Base-by-base conservation (phyloP, 2,797 vertebrate genomes). In the Champsocephalus esox region DNA sequence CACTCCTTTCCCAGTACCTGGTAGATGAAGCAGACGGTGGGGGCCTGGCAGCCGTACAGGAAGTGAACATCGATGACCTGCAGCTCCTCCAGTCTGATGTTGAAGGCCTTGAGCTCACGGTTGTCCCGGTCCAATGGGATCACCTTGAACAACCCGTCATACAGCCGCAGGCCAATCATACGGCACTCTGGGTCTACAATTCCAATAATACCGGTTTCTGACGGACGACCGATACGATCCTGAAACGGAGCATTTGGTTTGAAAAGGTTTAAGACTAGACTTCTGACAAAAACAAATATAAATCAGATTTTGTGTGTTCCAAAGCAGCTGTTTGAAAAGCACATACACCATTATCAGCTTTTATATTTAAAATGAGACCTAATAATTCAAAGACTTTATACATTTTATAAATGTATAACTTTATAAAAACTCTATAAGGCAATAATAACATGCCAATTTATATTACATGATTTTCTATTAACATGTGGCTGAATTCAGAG, bases 21-120 rank as follows among this genome's bases (percentile, higher is more conserved):
- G 87, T 99, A 99, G 74, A 99, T 99, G 41, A 99, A 99, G 92
- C 98, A 99, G 91, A 99, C 98, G 5, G 98, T 99, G 0, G 98
- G 98, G 4, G 97, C 97, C 85, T 98, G 97, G 82, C 98, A 99
- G 70, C 97, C 97, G 0, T 98, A 99, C 1, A 99, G 93, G 86
- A 99, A 99, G 84, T 99, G 99, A 32, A 99, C 98, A 0, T 99
- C 98, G 4, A 99, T 99, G 88, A 99, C 98, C 56, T 99, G 98
- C 57, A 99, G 93, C 87, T 99, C 98, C 80, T 99, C 98, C 77
- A 99, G 94, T 14, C 98, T 96, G 73, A 99, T 99, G 91, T 99
- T 99, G 79, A 99, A 99, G 41, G 98, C 98, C 76, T 99, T 99
- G 5, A 99, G 90, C 80, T 99, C 98, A 10, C 98, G 98, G 88